Percentiles rank a stretch among this genome's conserved stretches.
These are phyloP conservation scores for Leptopilina drosophilae DNA, from an alignment of 2,888 invertebrate genomes.

Conservation along the genomic window DNA sequence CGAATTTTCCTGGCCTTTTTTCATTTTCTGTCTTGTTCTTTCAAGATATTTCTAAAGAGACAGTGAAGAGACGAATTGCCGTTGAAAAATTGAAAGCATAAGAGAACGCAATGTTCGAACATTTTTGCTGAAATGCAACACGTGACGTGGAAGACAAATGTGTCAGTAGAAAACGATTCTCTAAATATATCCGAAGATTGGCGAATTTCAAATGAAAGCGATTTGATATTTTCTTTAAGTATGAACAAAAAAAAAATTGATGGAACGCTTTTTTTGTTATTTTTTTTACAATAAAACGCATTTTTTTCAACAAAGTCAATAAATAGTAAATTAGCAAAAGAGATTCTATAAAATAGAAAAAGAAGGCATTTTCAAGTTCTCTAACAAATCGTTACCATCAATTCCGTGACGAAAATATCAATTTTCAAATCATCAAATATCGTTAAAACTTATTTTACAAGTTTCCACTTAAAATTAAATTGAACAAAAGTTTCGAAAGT, in stretches of 20 bases:
- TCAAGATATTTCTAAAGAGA: conserved; percentile 11
- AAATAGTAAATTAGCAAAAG: too few relatives aligned
- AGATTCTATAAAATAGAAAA: too few relatives aligned
- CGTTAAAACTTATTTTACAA: too few relatives aligned
- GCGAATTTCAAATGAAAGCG: conserved; percentile 1
- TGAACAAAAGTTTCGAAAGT: too few relatives aligned
- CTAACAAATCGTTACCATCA: conserved; percentile 1
- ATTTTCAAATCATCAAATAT: not conserved
- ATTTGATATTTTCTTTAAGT: not conserved
- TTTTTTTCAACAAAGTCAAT: too few relatives aligned
- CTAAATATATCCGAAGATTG: conserved; percentile 12
- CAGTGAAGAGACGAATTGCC: conserved; percentile 27
- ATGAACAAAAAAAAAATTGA: conserved; percentile 2
- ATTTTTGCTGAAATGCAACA: conserved; percentile 30
- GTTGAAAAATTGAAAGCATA: conserved; percentile 37
- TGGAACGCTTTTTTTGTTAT: not conserved
- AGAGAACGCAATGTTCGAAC: conserved; percentile 27
- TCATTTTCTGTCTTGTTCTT: conserved; percentile 21
- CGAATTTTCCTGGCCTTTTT: not conserved
- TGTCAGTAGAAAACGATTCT: conserved; percentile 31
- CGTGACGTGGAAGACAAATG: conserved; percentile 34
- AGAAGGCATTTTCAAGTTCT: not conserved
- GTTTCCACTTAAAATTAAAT: too few relatives aligned
- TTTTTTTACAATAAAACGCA: not conserved
- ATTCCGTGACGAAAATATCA: conserved; percentile 7